These are phyloP conservation scores for Trinectes maculatus DNA, from an alignment of 2,113 vertebrate genomes.

Conservation along the genomic window DNA sequence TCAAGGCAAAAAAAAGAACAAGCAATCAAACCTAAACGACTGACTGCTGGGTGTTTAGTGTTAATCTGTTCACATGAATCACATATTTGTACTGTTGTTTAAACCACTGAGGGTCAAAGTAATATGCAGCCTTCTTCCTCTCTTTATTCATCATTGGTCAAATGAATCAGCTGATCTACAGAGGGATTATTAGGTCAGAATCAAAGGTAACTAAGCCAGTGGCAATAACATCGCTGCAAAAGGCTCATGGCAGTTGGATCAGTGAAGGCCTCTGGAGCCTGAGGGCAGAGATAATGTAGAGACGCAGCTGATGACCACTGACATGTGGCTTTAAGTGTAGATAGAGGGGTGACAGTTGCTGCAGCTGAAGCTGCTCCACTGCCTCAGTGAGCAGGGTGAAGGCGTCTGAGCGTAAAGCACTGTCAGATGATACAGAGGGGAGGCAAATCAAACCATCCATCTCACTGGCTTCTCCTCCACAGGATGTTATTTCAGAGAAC, in stretches of 20 bases:
- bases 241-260: conserved; percentile 15
- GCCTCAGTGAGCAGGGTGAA: conserved; percentile 9
- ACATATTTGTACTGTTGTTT: neutral
- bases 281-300: conserved; percentile 4
- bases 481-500: neutral
- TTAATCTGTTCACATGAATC: conserved; percentile 14
- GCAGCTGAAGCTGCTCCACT: conserved; percentile 16
- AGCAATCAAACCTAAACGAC: too few relatives aligned
- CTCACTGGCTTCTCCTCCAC: conserved; percentile 4
- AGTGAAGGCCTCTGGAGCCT: neutral
- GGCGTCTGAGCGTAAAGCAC: conserved; percentile 18
- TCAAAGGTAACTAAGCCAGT: neutral
- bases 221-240: conserved; percentile 15
- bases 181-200: neutral
- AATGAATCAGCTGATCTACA: neutral
- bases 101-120: too few relatives aligned
- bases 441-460: neutral
- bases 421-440: conserved; percentile 17
- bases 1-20: conserved; percentile 18
- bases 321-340: conserved; percentile 11
- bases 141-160: neutral
- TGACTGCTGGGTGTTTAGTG: neutral
- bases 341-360: conserved; percentile 17
- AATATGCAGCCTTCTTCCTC: neutral
- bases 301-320: conserved; percentile 35